A percentile compares a stretch with the other conserved stretches of the same genome.
Evolutionary conservation across 92 coral and sea anemone species (phyloP).

Genomic region (Epizoanthus rinbou): DNA sequence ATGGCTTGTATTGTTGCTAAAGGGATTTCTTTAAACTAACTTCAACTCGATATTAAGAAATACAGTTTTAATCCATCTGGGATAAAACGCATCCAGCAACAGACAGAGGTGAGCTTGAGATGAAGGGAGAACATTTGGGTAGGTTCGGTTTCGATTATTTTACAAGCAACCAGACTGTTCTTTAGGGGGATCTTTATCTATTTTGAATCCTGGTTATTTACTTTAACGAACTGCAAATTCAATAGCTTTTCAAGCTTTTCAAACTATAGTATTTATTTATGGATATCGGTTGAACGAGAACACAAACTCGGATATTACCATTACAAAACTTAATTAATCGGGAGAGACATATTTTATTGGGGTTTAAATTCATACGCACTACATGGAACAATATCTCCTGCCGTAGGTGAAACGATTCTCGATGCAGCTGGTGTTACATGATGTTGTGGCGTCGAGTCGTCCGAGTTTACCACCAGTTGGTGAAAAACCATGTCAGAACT

Average conservation of each 20-base stretch:
- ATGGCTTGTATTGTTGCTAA: background rate
- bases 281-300: too few species aligned
- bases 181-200: background rate
- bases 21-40: background rate
- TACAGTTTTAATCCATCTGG: background rate
- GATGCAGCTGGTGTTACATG: too few species aligned
- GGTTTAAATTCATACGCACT: background rate
- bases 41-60: too few species aligned
- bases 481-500: too few species aligned
- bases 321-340: background rate
- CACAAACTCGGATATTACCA: background rate
- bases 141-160: background rate
- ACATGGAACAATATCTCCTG: background rate
- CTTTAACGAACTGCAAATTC: background rate
- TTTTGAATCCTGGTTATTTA: background rate
- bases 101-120: background rate
- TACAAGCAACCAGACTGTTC: background rate
- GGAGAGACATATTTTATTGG: background rate
- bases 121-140: too few species aligned
- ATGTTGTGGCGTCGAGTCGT: too few species aligned
- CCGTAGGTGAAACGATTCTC: background rate
- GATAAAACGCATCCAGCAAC: background rate
- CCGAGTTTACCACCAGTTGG: too few species aligned
- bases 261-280: background rate
- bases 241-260: slow-evolving; percentile 11